phyloP scores from a whole-genome alignment of 1,140 invertebrate species.

The Latrodectus geometricus region DNA sequence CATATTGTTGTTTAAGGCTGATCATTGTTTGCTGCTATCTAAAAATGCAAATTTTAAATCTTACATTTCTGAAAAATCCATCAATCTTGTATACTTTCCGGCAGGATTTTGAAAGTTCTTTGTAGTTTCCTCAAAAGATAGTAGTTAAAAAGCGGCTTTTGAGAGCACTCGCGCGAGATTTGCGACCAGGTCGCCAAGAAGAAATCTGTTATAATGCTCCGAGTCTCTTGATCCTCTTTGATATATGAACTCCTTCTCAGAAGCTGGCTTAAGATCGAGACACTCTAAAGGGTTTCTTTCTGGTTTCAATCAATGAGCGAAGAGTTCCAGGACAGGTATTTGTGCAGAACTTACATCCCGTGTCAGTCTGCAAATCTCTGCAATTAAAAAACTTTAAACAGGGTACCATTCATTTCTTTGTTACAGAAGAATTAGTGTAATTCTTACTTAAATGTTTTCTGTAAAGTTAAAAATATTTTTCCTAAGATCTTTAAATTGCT shows the following conservation, averaged over 20 bases:
- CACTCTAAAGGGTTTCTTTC: neutral
- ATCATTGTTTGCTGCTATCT: too few species aligned
- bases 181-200: neutral
- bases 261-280: neutral
- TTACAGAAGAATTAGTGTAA: too few species aligned
- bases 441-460: too few species aligned
- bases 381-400: neutral
- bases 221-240: constrained; percentile 37
- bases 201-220: constrained; percentile 39
- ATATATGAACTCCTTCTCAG: constrained; percentile 36
- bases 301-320: neutral
- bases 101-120: neutral
- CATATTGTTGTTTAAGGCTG: too few species aligned
- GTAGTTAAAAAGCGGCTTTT: neutral
- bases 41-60: too few species aligned
- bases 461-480: too few species aligned
- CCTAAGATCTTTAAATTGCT: too few species aligned
- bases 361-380: neutral
- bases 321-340: neutral
- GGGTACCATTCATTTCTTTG: too few species aligned
- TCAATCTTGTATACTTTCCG: neutral
- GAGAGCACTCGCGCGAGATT: constrained; percentile 12
- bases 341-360: neutral
- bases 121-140: neutral
- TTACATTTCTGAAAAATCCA: too few species aligned